Conservation (phyloP, 2,797 vertebrate genomes). For the Myiothlypis chrysogaster region DNA sequence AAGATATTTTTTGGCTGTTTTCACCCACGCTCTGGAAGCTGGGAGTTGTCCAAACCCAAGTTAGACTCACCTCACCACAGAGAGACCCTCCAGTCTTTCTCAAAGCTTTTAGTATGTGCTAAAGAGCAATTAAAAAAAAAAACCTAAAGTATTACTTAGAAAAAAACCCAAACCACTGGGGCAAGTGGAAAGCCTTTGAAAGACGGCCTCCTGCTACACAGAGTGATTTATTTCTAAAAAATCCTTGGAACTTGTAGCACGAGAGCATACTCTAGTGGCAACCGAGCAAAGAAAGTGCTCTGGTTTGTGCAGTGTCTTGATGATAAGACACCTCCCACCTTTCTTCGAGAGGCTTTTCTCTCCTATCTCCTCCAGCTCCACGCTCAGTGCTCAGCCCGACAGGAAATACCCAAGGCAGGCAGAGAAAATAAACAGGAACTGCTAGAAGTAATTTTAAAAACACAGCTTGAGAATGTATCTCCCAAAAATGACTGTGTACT, state of each 20-base stretch:
- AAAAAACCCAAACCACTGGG: background rate
- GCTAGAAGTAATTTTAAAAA: conserved; percentile 63
- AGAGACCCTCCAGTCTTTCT: background rate
- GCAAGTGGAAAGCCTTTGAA: background rate
- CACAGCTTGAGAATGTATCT: background rate
- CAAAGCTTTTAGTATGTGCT: background rate
- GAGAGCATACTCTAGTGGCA: conserved; percentile 78
- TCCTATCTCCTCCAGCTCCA: background rate
- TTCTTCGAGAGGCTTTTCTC: background rate
- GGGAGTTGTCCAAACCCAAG: background rate
- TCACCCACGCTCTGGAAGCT: background rate
- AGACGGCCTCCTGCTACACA: background rate
- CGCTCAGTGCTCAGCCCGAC: background rate
- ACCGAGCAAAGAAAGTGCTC: conserved; percentile 39
- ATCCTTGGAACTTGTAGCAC: conserved; percentile 47
- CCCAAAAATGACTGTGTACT: conserved; percentile 52
- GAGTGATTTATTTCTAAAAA: background rate
- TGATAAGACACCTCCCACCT: background rate
- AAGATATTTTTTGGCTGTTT: background rate
- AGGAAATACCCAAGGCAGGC: conserved; percentile 38
- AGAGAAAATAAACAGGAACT: conserved; percentile 71
- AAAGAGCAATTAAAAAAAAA: background rate
- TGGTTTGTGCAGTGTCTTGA: background rate
- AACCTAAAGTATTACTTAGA: background rate
- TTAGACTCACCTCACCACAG: background rate